Evolutionary conservation across 23 tunicate species (phyloP).

Genomic region (Oikopleura vanhoeffeni): DNA sequence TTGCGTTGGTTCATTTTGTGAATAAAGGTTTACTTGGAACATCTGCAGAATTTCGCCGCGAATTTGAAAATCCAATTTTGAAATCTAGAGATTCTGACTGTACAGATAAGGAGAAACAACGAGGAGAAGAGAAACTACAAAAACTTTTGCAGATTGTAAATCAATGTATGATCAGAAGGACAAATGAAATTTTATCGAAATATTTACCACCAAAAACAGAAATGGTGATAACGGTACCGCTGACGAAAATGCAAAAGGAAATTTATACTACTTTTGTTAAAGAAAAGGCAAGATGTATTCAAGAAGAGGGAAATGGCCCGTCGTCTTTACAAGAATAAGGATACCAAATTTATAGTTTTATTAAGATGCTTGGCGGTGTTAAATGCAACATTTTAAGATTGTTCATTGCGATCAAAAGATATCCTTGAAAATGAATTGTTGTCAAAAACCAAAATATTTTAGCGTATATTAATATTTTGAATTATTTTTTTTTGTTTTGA

Average conservation of each 20-base stretch:
- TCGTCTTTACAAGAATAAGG: too few relatives aligned
- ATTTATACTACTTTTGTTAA: conserved; percentile 34
- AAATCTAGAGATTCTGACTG: conserved; percentile 64
- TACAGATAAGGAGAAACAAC: conserved; percentile 37
- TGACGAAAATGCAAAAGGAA: conserved; percentile 33
- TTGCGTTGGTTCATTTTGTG: conserved; percentile 77
- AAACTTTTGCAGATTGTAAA: conserved; percentile 56
- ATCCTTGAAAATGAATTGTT: too few relatives aligned
- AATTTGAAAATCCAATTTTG: conserved; percentile 70
- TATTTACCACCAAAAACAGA: conserved; percentile 85
- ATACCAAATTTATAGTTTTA: too few relatives aligned
- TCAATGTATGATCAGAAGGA: conserved; percentile 67
- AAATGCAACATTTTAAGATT: too few relatives aligned
- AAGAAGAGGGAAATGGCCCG: too few relatives aligned
- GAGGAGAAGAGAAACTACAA: conserved; percentile 47
- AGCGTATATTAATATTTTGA: too few relatives aligned
- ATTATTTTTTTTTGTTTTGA: too few relatives aligned
- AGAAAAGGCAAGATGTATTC: neutral
- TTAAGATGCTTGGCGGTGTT: too few relatives aligned
- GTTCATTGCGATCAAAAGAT: too few relatives aligned
- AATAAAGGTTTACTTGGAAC: conserved; percentile 67
- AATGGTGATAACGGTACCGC: conserved; percentile 58
- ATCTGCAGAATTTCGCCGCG: conserved; percentile 54
- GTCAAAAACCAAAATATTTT: too few relatives aligned
- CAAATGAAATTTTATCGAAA: conserved; percentile 68